Evolutionary conservation across 2,113 vertebrate genomes (phyloP), one percentile per base, ranked within the genome.

Genomic region (Ascaphus truei): DNA sequence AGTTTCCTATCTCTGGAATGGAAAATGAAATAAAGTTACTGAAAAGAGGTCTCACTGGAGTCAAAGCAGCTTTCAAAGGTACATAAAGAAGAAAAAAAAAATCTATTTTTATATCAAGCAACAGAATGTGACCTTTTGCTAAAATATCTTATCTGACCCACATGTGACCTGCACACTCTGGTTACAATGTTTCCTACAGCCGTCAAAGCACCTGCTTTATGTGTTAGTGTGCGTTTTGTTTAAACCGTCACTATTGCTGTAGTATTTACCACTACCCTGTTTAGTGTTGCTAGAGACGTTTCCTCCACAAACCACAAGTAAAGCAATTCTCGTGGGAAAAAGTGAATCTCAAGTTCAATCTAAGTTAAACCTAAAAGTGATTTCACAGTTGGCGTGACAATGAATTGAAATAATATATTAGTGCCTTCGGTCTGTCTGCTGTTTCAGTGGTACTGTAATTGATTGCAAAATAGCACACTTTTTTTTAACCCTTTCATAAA

Each of bases 321-420:
- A 29, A 68, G 37, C 31, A 11, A 58, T 68, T 68, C 65, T 68
- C 65, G 22, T 68, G 65, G 52, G 65, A 68, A 68, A 58, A 58
- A 47, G 53, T 36, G 37, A 48, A 58, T 57, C 29, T 26, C 31
- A 52, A 65, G 53, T 52, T 27, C 22, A 34, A 7, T n/a, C 12
- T 33, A 7, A 36, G 43, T 6, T 27, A 13, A 34, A 7, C 11
- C 12, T 33, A 7, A 36, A 30, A 3, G 45, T 12, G 45, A 51
- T 63, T 33, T 11, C 61, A 25, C 27, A 13, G n/a, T 7, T 11
- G 22, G 59, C 39, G n/a, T n/a, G n/a, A n/a, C n/a, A n/a, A n/a
- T n/a, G n/a, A n/a, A n/a, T n/a, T n/a, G n/a, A n/a, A n/a, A n/a
- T n/a, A n/a, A n/a, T n/a, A n/a, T n/a, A n/a, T n/a, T n/a, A n/a